Conservation (phyloP, 1,140 invertebrate species). For the Drosophila kepulauana region DNA sequence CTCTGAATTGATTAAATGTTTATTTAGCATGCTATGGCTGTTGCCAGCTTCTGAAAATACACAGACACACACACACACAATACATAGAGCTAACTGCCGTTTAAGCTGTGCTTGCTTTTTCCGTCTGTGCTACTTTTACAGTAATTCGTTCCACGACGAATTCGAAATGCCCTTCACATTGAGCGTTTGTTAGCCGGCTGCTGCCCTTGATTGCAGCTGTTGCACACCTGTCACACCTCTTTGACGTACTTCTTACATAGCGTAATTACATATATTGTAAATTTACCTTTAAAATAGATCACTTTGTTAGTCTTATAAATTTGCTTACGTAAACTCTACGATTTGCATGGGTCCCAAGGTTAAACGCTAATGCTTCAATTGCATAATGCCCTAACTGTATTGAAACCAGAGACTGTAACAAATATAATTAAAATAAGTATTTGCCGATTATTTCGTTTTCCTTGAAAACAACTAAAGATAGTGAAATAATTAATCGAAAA, state of each 20-base stretch:
- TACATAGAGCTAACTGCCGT: not conserved
- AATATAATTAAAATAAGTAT: not conserved
- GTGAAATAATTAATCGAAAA: too few species aligned
- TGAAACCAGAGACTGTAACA: not conserved
- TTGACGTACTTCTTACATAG: not conserved
- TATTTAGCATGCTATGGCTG: slow-evolving; percentile 61
- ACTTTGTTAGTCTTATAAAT: not conserved
- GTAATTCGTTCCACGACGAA: slow-evolving; percentile 9
- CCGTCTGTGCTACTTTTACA: slow-evolving; percentile 6
- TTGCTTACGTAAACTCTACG: not conserved
- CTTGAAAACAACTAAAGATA: too few species aligned
- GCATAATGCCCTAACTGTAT: not conserved
- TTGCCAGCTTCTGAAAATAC: slow-evolving; percentile 44
- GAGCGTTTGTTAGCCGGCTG: slow-evolving; percentile 10
- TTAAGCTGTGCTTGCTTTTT: slow-evolving; percentile 22
- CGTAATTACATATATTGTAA: slow-evolving; percentile 4
- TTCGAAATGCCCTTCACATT: slow-evolving; percentile 53
- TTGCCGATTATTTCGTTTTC: too few species aligned
- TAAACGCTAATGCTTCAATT: not conserved
- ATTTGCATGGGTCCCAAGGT: not conserved
- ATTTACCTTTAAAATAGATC: slow-evolving; percentile 20
- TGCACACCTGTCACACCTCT: slow-evolving; percentile 21
- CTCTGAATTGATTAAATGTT: slow-evolving; percentile 75
- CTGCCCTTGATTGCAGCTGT: slow-evolving; percentile 28
- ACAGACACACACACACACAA: slow-evolving; percentile 4